These are phyloP conservation scores for Gymnarchus niloticus DNA, from an alignment of 2,113 vertebrate genomes.

Conservation along the genomic window DNA sequence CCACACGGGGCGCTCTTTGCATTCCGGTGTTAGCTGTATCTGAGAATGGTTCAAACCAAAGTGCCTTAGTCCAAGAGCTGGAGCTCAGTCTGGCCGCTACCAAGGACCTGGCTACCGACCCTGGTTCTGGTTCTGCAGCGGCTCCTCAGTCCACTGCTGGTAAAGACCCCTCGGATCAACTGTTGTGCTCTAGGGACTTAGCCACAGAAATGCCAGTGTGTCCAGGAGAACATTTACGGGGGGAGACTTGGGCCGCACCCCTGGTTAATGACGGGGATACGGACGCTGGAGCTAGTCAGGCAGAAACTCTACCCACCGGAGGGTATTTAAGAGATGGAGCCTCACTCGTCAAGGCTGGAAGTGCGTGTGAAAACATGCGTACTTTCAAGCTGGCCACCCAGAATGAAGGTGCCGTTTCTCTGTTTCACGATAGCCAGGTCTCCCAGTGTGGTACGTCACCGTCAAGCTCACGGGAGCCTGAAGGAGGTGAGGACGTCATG, in stretches of 20 bases:
- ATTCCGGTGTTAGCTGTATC: constrained; percentile 16
- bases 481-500: background rate
- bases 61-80: constrained; percentile 31
- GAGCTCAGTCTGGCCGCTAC: background rate
- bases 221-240: background rate
- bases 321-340: background rate
- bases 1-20: background rate
- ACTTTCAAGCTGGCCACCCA: background rate
- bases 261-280: background rate
- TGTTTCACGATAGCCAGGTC: background rate
- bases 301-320: constrained; percentile 10
- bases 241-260: background rate
- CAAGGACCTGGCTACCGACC: background rate
- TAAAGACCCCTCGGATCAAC: background rate
- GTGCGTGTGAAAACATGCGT: background rate
- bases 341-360: background rate
- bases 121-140: background rate
- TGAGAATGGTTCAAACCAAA: constrained; percentile 14
- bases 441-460: background rate
- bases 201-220: background rate
- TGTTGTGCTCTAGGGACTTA: background rate
- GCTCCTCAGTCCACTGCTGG: background rate
- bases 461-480: background rate
- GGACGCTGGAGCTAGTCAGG: background rate
- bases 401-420: background rate